These are phyloP conservation scores for Channa striata DNA, from an alignment of 2,797 vertebrate genomes.

Conservation along the genomic window DNA sequence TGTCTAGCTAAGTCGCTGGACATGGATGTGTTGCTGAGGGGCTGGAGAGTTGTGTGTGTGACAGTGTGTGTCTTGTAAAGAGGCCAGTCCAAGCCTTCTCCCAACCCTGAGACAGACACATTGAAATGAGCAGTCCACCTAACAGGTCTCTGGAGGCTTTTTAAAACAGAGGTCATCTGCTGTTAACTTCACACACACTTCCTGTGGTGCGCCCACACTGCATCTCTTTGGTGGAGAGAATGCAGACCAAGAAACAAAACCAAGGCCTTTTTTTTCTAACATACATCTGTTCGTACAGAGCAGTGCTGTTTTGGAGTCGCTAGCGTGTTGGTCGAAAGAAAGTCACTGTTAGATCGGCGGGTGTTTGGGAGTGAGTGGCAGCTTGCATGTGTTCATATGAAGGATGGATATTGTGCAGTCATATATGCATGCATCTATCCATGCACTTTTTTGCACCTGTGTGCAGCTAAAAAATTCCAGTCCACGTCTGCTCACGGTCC, in stretches of 20 bases:
- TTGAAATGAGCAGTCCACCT: slow-evolving; percentile 88
- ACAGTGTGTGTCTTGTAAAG: slow-evolving; percentile 80
- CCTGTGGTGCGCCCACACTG: slow-evolving; percentile 70
- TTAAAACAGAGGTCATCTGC: slow-evolving; percentile 86
- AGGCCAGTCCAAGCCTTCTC: slow-evolving; percentile 65
- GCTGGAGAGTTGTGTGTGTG: slow-evolving; percentile 62
- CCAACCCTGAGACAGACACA: slow-evolving; percentile 83
- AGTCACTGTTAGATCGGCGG: slow-evolving; percentile 3
- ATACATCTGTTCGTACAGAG: slow-evolving; percentile 25
- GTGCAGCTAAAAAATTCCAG: slow-evolving; percentile 36
- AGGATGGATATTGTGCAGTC: slow-evolving; percentile 14
- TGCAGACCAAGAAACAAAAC: slow-evolving; percentile 32
- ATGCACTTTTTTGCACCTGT: slow-evolving; percentile 24
- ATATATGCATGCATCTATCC: slow-evolving; percentile 8
- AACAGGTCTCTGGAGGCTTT: slow-evolving; percentile 89
- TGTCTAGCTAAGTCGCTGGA: slow-evolving; percentile 78
- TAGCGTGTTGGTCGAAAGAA: not conserved
- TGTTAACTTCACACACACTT: slow-evolving; percentile 87
- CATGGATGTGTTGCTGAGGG: slow-evolving; percentile 71
- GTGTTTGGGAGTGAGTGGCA: slow-evolving; percentile 27
- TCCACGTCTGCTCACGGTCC: slow-evolving; percentile 57
- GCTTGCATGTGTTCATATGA: slow-evolving; percentile 20
- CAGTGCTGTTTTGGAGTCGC: slow-evolving; percentile 18
- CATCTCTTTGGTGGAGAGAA: slow-evolving; percentile 38
- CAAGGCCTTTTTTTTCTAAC: not conserved